These are phyloP conservation scores for Phasia obesa DNA, from an alignment of 2,888 invertebrate genomes.

Conservation along the genomic window DNA sequence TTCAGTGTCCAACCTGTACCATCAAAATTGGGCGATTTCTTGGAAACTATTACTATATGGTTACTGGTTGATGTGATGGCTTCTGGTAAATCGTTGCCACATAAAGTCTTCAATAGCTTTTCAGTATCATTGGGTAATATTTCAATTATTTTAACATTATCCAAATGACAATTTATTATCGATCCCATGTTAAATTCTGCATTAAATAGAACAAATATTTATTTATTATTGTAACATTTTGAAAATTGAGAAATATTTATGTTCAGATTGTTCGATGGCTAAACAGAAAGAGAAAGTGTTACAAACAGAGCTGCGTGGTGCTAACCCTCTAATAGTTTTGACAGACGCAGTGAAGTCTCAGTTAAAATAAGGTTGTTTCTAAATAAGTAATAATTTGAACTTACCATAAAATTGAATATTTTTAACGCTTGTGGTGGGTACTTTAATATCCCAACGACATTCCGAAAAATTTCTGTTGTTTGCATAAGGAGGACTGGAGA, in stretches of 20 bases:
- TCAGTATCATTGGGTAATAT: constrained; percentile 78
- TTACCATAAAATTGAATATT: constrained; percentile 75
- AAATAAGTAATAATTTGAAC: constrained; percentile 6
- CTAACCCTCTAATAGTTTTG: no score
- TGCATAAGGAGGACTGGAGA: constrained; percentile 88
- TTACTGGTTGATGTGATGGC: constrained; percentile 83
- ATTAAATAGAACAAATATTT: constrained; percentile 28
- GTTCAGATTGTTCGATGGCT: no score
- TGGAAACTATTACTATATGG: constrained; percentile 81
- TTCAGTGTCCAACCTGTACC: constrained; percentile 86
- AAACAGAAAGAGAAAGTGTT: no score
- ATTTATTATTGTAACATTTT: no score
- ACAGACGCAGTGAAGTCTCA: no score
- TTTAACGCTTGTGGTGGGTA: constrained; percentile 81
- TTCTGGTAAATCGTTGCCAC: constrained; percentile 84
- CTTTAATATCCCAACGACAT: constrained; percentile 86
- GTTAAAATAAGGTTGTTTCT: no score
- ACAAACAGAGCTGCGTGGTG: no score
- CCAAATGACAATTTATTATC: constrained; percentile 84
- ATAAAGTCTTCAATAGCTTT: constrained; percentile 80
- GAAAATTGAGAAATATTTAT: no score
- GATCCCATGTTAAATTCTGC: constrained; percentile 86
- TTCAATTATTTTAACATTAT: constrained; percentile 86
- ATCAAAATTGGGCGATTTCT: constrained; percentile 86
- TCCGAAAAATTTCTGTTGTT: constrained; percentile 83